Base-by-base conservation (phyloP, 2,113 vertebrate genomes). In the Sceloporus undulatus region DNA sequence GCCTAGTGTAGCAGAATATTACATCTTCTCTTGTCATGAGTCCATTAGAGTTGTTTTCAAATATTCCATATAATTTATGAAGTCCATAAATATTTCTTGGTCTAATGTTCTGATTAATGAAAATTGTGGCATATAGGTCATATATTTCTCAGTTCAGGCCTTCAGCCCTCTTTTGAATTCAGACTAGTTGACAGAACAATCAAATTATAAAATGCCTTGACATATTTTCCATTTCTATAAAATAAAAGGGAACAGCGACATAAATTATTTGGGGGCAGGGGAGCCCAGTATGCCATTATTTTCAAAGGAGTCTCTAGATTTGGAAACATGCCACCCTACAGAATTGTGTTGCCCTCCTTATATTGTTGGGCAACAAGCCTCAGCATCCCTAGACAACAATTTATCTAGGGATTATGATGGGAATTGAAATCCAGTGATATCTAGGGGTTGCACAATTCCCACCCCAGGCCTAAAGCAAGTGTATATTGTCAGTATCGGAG, bases 201-300 rank as follows among this genome's bases (percentile, higher is more conserved):
- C 13, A 6, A 42, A 3, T 23, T 77, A 11, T 90, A 6, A 88
- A 91, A 87, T 75, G 85, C n/a, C 88, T 85, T 29, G 90, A 29
- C 54, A 90, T 38, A 40, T 56, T 56, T 56, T 34, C 52, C 14
- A 79, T 79, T 56, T 59, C 27, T 79, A 52, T 34, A 25, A 48
- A 40, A 76, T 76, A 76, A 59, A 56, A 42, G 56, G 34, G 42
- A 82, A 90, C 0, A 2, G 78, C 27, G n/a, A n/a, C 14, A 79
- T 79, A 25, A 29, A 18, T 79, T 79, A 48, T 25, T 25, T 0
- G 1, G 23, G 38, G 21, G 23, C 3, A 23, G 42, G 42, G 25
- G 13, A 14, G 42, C 25, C 42, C 42, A 29, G 23, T 14, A 13
- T 23, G 48, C 10, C 76, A 78, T 52, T 52, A 52, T 78, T 78